A percentile compares a stretch with the other conserved stretches of the same genome.
phyloP scores from a whole-genome alignment of 2,113 vertebrate species.

The Hystrix brachyura region DNA sequence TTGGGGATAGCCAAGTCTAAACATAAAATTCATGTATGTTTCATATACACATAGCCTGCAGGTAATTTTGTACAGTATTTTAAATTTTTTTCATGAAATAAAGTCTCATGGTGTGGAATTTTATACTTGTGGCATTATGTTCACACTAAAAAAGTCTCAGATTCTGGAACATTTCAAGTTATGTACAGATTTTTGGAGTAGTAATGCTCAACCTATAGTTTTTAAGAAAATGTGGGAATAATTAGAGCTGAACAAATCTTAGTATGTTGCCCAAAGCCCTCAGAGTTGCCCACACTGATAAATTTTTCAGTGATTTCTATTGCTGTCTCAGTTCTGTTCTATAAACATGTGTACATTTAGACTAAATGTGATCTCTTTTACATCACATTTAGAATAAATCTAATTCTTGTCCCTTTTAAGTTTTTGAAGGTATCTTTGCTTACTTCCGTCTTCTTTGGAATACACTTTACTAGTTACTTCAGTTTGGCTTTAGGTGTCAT shows the following conservation, averaged over 20 bases:
- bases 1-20: not conserved
- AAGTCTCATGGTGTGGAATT: not conserved
- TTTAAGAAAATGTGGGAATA: not conserved
- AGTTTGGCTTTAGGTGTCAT: not conserved
- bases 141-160: not conserved
- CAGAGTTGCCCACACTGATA: not conserved
- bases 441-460: not conserved
- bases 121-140: not conserved
- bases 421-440: not conserved
- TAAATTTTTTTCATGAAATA: not conserved
- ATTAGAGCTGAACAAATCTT: not conserved
- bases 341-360: not conserved
- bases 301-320: not conserved
- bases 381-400: not conserved
- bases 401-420: not conserved
- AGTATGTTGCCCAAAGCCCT: not conserved
- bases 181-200: not conserved
- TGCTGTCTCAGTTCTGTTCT: constrained; percentile 3
- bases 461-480: not conserved
- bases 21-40: not conserved
- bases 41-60: not conserved
- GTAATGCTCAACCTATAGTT: not conserved
- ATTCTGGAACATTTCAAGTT: not conserved
- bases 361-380: not conserved
- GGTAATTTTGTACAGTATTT: not conserved